phyloP scores from a whole-genome alignment of 2,888 invertebrate species.

The Apodemia mormo region DNA sequence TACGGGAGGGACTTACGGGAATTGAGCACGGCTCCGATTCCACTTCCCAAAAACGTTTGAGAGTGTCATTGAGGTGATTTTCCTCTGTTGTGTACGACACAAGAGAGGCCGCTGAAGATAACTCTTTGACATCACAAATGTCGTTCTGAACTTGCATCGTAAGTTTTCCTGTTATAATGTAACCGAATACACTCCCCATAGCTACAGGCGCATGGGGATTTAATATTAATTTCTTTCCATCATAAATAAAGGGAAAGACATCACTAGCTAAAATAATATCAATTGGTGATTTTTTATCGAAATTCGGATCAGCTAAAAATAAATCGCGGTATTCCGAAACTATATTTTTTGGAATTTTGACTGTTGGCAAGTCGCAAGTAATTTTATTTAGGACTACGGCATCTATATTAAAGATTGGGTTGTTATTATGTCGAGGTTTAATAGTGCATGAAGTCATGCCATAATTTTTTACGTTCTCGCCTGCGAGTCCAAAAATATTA shows the following conservation, averaged over 20 bases:
- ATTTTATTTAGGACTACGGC: neutral
- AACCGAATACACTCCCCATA: neutral
- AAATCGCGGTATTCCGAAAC: neutral
- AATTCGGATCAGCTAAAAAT: neutral
- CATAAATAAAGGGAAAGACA: neutral
- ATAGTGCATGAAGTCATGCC: conserved; percentile 1
- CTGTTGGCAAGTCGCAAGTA: neutral
- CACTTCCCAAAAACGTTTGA: conserved; percentile 29
- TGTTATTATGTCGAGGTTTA: neutral
- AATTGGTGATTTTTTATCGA: conserved; percentile 9
- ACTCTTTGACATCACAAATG: neutral
- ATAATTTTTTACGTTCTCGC: neutral
- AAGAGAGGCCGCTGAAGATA: neutral
- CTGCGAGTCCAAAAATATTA: neutral
- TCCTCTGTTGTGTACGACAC: neutral
- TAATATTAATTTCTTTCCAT: neutral
- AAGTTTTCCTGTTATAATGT: neutral
- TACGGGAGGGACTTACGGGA: conserved; percentile 19
- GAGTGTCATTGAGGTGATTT: conserved; percentile 11
- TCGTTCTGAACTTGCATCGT: neutral
- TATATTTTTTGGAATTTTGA: neutral
- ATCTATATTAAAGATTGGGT: neutral
- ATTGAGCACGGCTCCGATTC: conserved; percentile 16
- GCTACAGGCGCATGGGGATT: neutral
- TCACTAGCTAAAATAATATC: neutral